Conservation (phyloP, 2,797 vertebrate genomes). For the Sphenodon punctatus region DNA sequence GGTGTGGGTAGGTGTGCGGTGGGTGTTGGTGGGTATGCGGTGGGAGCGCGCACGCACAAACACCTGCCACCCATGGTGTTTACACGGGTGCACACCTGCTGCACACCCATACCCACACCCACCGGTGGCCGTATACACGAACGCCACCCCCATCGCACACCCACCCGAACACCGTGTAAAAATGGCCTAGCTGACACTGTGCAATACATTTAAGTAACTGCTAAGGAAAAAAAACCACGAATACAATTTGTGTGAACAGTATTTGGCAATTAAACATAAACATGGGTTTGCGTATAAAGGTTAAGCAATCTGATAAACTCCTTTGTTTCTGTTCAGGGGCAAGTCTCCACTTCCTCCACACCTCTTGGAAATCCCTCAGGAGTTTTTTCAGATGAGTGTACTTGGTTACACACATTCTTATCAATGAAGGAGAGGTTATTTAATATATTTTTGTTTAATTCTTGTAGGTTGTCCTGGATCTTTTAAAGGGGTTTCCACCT, state of each 20-base stretch:
- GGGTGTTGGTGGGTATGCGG: no score
- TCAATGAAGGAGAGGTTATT: background rate
- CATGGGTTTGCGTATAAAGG: background rate
- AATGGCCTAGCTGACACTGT: no score
- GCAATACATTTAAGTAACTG: background rate
- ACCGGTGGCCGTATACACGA: no score
- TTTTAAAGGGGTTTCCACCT: background rate
- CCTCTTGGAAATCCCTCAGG: background rate
- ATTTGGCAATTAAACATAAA: background rate
- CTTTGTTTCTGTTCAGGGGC: background rate
- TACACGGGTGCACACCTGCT: no score
- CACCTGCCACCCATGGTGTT: no score
- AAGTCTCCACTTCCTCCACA: background rate
- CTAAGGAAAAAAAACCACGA: background rate
- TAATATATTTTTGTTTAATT: background rate
- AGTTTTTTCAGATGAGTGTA: background rate
- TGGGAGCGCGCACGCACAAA: no score
- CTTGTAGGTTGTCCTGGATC: background rate
- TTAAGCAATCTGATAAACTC: background rate
- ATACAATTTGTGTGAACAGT: background rate
- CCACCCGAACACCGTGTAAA: no score
- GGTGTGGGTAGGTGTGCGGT: no score
- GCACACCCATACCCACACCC: no score
- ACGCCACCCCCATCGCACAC: no score
- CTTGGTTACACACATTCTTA: background rate